Percentiles rank a stretch among this genome's conserved stretches.
Conservation (phyloP, 2,113 vertebrate species). For the Fulica atra region DNA sequence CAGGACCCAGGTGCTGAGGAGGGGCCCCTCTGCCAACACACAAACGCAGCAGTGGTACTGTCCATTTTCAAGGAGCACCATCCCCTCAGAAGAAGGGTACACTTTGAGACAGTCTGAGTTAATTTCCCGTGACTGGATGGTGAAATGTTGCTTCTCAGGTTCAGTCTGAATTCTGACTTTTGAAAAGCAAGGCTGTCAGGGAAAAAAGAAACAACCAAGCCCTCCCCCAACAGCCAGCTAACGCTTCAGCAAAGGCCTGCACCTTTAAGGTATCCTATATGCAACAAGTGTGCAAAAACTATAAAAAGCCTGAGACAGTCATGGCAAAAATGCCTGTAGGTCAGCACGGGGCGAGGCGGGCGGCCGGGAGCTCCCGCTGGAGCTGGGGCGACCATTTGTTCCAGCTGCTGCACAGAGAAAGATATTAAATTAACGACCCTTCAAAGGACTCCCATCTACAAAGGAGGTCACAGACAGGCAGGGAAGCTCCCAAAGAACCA, state of each 20-base stretch:
- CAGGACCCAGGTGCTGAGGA: neutral
- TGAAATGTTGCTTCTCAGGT: neutral
- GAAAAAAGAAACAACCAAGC: too few relatives aligned
- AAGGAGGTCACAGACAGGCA: neutral
- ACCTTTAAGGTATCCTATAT: constrained; percentile 30
- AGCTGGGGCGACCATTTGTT: constrained; percentile 43
- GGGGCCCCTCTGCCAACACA: neutral
- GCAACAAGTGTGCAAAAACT: constrained; percentile 50
- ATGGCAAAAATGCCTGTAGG: constrained; percentile 1
- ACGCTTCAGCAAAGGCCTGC: neutral
- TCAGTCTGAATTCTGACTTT: neutral
- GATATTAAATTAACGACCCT: constrained; percentile 37
- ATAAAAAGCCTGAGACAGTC: constrained; percentile 35
- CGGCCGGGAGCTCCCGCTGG: neutral
- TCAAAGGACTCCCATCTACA: neutral
- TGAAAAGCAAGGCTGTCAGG: neutral
- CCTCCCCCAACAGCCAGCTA: neutral
- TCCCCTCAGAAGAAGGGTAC: neutral
- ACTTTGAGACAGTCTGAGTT: neutral
- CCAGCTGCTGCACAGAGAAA: constrained; percentile 43
- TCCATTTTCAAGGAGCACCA: neutral
- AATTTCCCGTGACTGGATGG: neutral
- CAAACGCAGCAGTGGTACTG: neutral
- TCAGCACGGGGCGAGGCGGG: neutral
- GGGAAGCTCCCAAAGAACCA: neutral